Evolutionary conservation across 2,888 invertebrate species (phyloP).

Genomic region (Sarcophaga variegata): DNA sequence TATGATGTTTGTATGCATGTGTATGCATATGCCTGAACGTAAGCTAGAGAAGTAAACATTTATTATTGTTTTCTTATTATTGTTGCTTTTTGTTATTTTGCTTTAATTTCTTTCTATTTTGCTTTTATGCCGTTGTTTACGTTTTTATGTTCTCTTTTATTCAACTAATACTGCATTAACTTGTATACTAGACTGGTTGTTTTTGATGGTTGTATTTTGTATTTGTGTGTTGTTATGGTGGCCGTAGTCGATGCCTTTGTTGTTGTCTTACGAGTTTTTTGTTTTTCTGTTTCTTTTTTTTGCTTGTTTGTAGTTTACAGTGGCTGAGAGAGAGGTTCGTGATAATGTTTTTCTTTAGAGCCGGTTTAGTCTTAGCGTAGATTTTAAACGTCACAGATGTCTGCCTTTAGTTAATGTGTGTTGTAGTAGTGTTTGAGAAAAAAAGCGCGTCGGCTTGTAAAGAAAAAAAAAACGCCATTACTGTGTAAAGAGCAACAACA

Average conservation of each 20-base stretch:
- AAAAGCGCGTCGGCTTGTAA: slow-evolving; percentile 61
- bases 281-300: slow-evolving; percentile 30
- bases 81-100: neutral
- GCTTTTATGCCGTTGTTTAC: slow-evolving; percentile 52
- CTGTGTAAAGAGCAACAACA: neutral
- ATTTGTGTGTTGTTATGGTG: slow-evolving; percentile 11
- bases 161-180: slow-evolving; percentile 46
- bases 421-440: slow-evolving; percentile 17
- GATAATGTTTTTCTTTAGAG: slow-evolving; percentile 66
- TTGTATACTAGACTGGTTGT: slow-evolving; percentile 20
- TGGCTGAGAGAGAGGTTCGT: slow-evolving; percentile 45
- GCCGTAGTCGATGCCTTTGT: slow-evolving; percentile 1
- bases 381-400: slow-evolving; percentile 63
- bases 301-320: neutral
- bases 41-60: neutral
- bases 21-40: neutral
- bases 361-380: slow-evolving; percentile 70
- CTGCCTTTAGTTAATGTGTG: slow-evolving; percentile 10
- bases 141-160: slow-evolving; percentile 36
- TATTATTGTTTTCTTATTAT: neutral
- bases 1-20: neutral
- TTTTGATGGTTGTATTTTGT: neutral
- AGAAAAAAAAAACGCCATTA: slow-evolving; percentile 50
- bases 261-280: slow-evolving; percentile 61
- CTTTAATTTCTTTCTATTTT: neutral